Evolutionary conservation across 2,797 vertebrate genomes (phyloP).

Genomic region (Leptatherina wallacei): DNA sequence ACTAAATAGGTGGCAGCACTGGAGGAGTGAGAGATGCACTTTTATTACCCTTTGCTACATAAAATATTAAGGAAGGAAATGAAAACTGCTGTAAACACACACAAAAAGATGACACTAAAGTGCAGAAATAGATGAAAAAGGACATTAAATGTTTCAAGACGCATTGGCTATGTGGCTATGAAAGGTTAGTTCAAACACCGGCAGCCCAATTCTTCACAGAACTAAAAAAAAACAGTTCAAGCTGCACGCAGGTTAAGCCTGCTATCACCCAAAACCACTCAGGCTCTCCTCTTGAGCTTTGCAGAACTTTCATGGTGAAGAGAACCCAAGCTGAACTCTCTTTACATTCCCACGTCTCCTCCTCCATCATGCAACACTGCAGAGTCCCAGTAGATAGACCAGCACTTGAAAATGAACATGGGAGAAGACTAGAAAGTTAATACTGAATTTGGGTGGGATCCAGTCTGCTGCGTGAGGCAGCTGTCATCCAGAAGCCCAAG

Average conservation of each 20-base stretch:
- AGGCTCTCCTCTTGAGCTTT: constrained; percentile 27
- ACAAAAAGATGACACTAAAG: not conserved
- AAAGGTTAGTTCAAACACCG: constrained; percentile 48
- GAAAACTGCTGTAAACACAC: not conserved
- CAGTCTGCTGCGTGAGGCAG: not conserved
- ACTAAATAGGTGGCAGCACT: not conserved
- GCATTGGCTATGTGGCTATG: not conserved
- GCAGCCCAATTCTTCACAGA: constrained; percentile 46
- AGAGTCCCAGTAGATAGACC: constrained; percentile 29
- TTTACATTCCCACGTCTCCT: constrained; percentile 13
- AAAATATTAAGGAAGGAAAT: not conserved
- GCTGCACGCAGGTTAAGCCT: constrained; percentile 39
- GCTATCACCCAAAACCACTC: constrained; percentile 60
- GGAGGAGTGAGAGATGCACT: constrained; percentile 13
- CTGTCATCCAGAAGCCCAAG: constrained; percentile 29
- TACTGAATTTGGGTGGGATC: constrained; percentile 16
- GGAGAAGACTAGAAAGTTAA: constrained; percentile 10
- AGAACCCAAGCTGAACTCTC: constrained; percentile 56
- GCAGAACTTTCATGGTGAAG: constrained; percentile 34
- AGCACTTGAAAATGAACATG: constrained; percentile 30
- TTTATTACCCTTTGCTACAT: constrained; percentile 8
- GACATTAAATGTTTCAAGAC: constrained; percentile 8
- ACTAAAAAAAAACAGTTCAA: constrained; percentile 28
- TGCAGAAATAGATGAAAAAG: not conserved
- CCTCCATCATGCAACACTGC: constrained; percentile 21